Evolutionary conservation across 2,888 invertebrate species (phyloP).

Genomic region (Piscicola geometra): DNA sequence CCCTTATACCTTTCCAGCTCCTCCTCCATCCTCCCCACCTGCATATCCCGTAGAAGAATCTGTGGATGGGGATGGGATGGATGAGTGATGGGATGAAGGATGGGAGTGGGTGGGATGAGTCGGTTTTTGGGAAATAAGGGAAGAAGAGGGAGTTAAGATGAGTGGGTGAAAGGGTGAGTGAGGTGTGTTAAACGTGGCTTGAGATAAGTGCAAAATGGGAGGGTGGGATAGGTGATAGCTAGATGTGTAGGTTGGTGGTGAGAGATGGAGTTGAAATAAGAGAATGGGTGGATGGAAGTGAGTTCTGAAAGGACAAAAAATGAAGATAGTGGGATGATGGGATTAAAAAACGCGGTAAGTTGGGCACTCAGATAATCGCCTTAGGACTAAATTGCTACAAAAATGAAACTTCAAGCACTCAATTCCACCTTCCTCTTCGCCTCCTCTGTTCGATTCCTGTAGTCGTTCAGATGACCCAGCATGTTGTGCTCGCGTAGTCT

Average conservation of each 20-base stretch:
- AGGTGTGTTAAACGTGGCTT: too few relatives aligned
- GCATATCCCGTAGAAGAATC: constrained; percentile 20
- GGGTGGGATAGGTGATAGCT: not conserved
- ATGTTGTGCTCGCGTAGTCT: constrained; percentile 25
- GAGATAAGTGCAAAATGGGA: not conserved
- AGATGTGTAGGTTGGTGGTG: not conserved
- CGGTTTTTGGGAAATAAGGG: too few relatives aligned
- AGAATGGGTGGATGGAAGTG: not conserved
- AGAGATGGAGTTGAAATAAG: not conserved
- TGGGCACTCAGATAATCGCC: too few relatives aligned
- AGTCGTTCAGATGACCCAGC: constrained; percentile 31
- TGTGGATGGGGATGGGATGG: not conserved
- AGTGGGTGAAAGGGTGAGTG: too few relatives aligned
- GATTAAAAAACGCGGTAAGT: too few relatives aligned
- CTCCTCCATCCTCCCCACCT: constrained; percentile 28
- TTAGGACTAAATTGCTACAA: too few relatives aligned
- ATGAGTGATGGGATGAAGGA: not conserved
- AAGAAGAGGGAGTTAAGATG: too few relatives aligned
- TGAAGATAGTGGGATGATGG: too few relatives aligned
- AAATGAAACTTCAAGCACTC: too few relatives aligned
- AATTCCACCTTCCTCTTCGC: constrained; percentile 30
- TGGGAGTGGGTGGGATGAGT: not conserved
- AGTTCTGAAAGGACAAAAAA: not conserved
- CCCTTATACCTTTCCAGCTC: constrained; percentile 24
- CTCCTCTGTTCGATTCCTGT: constrained; percentile 29